Conservation (phyloP, 2,888 invertebrate species). For the Oscheius onirici region DNA sequence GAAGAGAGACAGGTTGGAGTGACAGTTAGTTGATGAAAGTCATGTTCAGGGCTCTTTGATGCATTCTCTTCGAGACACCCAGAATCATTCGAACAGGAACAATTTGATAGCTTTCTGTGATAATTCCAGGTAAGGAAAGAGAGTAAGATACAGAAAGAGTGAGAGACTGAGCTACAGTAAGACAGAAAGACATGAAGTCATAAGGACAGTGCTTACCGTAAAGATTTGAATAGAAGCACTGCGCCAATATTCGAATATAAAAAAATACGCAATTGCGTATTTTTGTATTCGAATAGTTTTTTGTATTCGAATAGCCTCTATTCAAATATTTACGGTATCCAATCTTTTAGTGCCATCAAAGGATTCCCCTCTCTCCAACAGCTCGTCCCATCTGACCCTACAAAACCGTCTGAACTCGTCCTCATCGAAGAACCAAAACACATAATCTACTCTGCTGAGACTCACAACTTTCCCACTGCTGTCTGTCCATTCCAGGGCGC, state of each 20-base stretch:
- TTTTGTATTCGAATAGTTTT: too few species aligned
- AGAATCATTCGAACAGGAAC: constrained; percentile 84
- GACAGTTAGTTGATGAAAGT: background rate
- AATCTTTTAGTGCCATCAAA: constrained; percentile 69
- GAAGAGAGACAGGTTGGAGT: constrained; percentile 66
- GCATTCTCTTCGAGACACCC: constrained; percentile 91
- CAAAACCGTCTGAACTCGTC: constrained; percentile 77
- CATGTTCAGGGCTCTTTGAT: constrained; percentile 82
- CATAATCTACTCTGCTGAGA: constrained; percentile 96
- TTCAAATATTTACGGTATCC: background rate
- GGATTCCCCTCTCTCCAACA: constrained; percentile 81
- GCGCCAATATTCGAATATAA: too few species aligned
- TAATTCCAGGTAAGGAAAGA: constrained; percentile 83
- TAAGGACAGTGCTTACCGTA: too few species aligned
- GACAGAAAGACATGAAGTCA: too few species aligned
- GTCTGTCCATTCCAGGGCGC: constrained; percentile 80
- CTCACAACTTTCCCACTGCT: constrained; percentile 95
- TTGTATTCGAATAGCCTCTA: constrained; percentile 29
- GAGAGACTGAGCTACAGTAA: too few species aligned
- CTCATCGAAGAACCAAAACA: constrained; percentile 79
- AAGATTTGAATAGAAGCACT: too few species aligned
- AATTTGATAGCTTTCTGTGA: constrained; percentile 97
- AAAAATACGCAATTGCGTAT: too few species aligned
- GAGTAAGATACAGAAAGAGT: too few species aligned
- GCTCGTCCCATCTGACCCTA: constrained; percentile 80